A percentile compares a stretch with the other conserved stretches of the same genome.
Conservation (phyloP, 2,888 invertebrate species). For the Rotaria sp. region DNA sequence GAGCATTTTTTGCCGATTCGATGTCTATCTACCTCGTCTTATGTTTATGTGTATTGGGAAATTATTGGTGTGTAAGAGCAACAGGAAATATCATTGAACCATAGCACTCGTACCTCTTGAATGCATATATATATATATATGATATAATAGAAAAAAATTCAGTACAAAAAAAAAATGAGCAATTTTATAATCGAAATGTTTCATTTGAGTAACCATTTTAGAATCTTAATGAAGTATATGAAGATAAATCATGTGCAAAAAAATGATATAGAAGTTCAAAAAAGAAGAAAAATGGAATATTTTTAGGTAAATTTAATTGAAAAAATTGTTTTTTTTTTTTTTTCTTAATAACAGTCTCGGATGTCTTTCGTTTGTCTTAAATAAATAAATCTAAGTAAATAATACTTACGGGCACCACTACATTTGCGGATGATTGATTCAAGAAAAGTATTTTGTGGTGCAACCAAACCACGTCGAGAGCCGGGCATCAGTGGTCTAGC, state of each 20-base stretch:
- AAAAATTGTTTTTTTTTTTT: neutral
- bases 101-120: neutral
- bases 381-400: neutral
- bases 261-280: neutral
- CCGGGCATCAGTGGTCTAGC: constrained; percentile 34
- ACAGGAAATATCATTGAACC: neutral
- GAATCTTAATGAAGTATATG: neutral
- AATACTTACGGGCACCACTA: constrained; percentile 90
- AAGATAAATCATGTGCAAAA: neutral
- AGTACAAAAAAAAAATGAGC: neutral
- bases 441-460: constrained; percentile 99
- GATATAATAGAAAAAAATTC: neutral
- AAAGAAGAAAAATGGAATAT: neutral
- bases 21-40: neutral
- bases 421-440: constrained; percentile 98
- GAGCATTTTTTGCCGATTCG: neutral
- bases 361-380: neutral
- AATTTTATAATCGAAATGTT: neutral
- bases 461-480: constrained; percentile 85
- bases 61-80: neutral
- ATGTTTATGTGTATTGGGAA: neutral
- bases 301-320: neutral
- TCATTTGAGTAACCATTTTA: neutral
- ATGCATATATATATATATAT: neutral
- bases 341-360: neutral